phyloP scores from a whole-genome alignment of 2,113 vertebrate genomes.

The Romanogobio albipinnatus region DNA sequence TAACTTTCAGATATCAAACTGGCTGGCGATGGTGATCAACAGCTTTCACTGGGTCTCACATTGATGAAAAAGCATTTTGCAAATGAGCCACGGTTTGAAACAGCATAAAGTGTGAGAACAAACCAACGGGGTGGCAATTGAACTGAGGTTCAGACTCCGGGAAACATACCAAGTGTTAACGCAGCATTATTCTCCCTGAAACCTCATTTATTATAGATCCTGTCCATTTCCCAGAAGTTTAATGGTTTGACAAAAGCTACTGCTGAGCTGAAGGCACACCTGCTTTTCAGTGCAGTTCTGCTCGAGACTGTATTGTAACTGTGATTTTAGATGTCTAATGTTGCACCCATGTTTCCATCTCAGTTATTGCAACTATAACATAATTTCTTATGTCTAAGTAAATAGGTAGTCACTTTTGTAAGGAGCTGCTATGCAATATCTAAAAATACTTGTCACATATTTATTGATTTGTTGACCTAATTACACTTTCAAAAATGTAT shows the following conservation, averaged over 20 bases:
- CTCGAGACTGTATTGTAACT: not conserved
- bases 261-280: constrained; percentile 7
- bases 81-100: constrained; percentile 17
- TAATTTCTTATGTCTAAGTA: not conserved
- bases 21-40: constrained; percentile 9
- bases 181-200: not conserved
- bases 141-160: not conserved
- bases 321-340: not conserved
- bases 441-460: not conserved
- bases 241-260: not conserved
- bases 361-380: not conserved
- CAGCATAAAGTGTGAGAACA: constrained; percentile 29
- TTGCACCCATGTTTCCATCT: not conserved
- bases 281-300: not conserved
- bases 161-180: constrained; percentile 21
- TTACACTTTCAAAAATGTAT: not conserved
- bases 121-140: constrained; percentile 8
- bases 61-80: constrained; percentile 21
- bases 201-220: constrained; percentile 21
- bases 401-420: not conserved
- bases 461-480: not conserved
- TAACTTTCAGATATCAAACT: constrained; percentile 6
- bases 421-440: not conserved
- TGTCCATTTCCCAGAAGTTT: constrained; percentile 13
- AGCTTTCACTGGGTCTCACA: constrained; percentile 3